Conservation (phyloP, 2,113 vertebrate species). For the Scomber scombrus region DNA sequence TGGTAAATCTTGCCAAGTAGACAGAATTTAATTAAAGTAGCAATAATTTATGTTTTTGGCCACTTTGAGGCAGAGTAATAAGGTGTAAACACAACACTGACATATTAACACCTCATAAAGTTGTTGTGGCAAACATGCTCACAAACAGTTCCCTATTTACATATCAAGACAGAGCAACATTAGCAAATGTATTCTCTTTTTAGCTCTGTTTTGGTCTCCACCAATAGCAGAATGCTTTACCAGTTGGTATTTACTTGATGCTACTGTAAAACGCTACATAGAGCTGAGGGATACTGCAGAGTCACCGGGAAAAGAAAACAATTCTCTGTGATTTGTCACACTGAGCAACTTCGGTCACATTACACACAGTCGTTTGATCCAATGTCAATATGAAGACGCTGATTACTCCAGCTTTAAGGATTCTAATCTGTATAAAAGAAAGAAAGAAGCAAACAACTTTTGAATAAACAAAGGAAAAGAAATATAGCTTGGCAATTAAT, state of each 20-base stretch:
- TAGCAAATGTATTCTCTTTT: not conserved
- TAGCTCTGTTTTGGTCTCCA: not conserved
- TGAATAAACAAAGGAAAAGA: not conserved
- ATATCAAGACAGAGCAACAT: too few relatives aligned
- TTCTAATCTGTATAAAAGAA: not conserved
- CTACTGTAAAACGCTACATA: too few relatives aligned
- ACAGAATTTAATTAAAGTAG: not conserved
- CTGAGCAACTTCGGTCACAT: too few relatives aligned
- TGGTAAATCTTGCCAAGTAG: not conserved
- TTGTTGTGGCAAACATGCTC: conserved; percentile 1
- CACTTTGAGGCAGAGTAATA: not conserved
- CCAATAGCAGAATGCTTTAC: too few relatives aligned
- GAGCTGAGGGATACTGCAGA: too few relatives aligned
- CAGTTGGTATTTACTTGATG: too few relatives aligned
- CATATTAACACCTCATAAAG: conserved; percentile 61
- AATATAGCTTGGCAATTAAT: not conserved
- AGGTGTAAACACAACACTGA: conserved; percentile 2
- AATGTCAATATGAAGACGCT: not conserved
- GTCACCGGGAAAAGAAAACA: too few relatives aligned
- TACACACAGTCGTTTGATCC: too few relatives aligned
- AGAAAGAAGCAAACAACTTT: not conserved
- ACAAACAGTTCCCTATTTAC: too few relatives aligned
- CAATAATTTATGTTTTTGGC: not conserved
- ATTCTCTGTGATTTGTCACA: too few relatives aligned
- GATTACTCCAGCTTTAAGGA: not conserved